A percentile compares a stretch with the other conserved stretches of the same genome.
phyloP scores from a whole-genome alignment of 2,888 invertebrate genomes.

The Neoaliturus tenellus region DNA sequence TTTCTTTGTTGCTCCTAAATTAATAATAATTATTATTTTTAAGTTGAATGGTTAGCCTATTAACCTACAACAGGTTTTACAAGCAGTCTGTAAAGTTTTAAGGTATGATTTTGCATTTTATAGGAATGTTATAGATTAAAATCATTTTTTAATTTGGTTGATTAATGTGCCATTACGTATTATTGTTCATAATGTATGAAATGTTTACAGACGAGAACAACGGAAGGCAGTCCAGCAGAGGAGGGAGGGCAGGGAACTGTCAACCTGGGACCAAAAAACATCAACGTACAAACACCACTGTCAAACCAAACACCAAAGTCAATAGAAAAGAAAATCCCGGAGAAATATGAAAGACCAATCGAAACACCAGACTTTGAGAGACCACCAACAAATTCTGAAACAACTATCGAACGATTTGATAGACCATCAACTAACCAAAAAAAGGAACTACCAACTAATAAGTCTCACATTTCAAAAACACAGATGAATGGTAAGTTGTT shows the following conservation, averaged over 20 bases:
- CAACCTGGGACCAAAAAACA: constrained; percentile 8
- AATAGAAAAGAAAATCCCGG: background rate
- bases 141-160: too few relatives aligned
- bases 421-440: constrained; percentile 31
- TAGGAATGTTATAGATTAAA: too few relatives aligned
- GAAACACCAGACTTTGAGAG: background rate
- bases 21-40: too few relatives aligned
- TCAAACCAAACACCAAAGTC: background rate
- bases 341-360: background rate
- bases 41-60: too few relatives aligned
- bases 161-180: too few relatives aligned
- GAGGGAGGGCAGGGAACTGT: constrained; percentile 58
- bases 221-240: constrained; percentile 51
- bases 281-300: background rate
- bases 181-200: too few relatives aligned
- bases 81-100: too few relatives aligned
- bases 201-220: constrained; percentile 33
- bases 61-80: too few relatives aligned
- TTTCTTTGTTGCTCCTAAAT: too few relatives aligned
- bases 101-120: too few relatives aligned
- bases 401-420: constrained; percentile 61
- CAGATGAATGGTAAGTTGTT: constrained; percentile 85
- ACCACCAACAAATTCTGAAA: constrained; percentile 23
- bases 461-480: constrained; percentile 75
- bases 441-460: constrained; percentile 11